Conservation (phyloP, 1,140 invertebrate species). For the Zaprionus tsacasi region DNA sequence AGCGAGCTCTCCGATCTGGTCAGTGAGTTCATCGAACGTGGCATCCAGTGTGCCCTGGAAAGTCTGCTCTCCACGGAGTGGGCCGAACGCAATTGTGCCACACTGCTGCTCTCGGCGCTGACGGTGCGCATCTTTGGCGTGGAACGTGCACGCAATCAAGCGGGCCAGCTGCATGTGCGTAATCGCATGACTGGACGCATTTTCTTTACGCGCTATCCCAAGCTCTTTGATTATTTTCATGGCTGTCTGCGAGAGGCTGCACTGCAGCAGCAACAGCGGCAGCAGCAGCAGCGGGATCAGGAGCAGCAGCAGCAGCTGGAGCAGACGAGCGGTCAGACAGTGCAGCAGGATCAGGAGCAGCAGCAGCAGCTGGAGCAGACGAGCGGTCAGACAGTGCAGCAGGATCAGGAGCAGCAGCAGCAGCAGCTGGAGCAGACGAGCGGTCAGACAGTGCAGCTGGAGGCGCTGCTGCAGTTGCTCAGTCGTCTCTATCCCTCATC, state of each 20-base stretch:
- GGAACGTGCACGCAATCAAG: constrained; percentile 88
- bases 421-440: background rate
- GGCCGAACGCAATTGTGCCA: constrained; percentile 94
- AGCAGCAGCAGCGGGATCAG: constrained; percentile 86
- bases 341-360: constrained; percentile 89
- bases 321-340: constrained; percentile 39
- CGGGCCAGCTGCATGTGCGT: constrained; percentile 89
- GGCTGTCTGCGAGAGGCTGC: constrained; percentile 13
- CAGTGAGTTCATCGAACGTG: constrained; percentile 89
- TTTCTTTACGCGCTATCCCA: constrained; percentile 94
- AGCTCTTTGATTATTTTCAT: constrained; percentile 91
- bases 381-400: constrained; percentile 62
- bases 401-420: background rate
- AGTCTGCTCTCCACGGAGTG: constrained; percentile 91
- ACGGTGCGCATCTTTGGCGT: constrained; percentile 96
- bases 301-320: background rate
- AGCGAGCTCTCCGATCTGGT: constrained; percentile 90
- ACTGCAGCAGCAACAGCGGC: constrained; percentile 84
- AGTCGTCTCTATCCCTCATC: constrained; percentile 91
- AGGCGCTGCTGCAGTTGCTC: constrained; percentile 92
- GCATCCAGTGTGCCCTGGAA: constrained; percentile 89
- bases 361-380: constrained; percentile 85
- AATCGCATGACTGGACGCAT: constrained; percentile 91
- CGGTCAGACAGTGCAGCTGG: constrained; percentile 85
- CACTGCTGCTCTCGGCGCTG: constrained; percentile 93